A percentile compares a stretch with the other conserved stretches of the same genome.
Evolutionary conservation across 2,797 vertebrate genomes (phyloP).

Genomic region (Scleropages formosus): DNA sequence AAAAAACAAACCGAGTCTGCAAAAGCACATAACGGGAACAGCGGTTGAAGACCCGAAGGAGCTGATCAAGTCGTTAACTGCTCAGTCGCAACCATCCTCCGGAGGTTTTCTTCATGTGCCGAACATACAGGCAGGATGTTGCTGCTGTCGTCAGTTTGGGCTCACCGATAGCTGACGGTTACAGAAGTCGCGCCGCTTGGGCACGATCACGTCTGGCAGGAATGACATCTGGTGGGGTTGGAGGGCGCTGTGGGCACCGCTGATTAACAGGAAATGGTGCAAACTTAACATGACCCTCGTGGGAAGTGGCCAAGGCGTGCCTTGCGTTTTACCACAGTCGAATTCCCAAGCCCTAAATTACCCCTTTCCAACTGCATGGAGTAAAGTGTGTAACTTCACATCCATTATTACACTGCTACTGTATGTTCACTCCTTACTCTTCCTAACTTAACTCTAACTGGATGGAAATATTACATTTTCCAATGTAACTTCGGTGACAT

Average conservation of each 20-base stretch:
- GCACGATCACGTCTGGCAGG: background rate
- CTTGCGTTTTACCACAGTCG: background rate
- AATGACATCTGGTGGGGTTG: background rate
- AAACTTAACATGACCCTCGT: background rate
- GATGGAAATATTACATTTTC: background rate
- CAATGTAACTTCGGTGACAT: background rate
- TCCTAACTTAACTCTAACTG: background rate
- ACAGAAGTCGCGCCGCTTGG: background rate
- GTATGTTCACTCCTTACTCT: background rate
- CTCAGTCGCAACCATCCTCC: background rate
- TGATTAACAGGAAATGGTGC: conserved; percentile 17
- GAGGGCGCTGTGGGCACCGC: background rate
- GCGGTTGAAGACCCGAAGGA: background rate
- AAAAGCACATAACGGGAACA: too few species aligned
- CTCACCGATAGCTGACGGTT: background rate
- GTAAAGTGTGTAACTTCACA: background rate
- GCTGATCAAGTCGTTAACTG: background rate
- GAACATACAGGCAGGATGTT: background rate
- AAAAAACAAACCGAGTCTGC: too few species aligned
- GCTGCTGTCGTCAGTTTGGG: background rate
- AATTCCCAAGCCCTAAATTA: background rate
- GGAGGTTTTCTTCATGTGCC: background rate
- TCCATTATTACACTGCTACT: background rate
- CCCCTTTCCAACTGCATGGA: background rate
- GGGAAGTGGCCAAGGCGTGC: background rate